Evolutionary conservation across 1,140 invertebrate species (phyloP).

Genomic region (Zaprionus gabonicus): DNA sequence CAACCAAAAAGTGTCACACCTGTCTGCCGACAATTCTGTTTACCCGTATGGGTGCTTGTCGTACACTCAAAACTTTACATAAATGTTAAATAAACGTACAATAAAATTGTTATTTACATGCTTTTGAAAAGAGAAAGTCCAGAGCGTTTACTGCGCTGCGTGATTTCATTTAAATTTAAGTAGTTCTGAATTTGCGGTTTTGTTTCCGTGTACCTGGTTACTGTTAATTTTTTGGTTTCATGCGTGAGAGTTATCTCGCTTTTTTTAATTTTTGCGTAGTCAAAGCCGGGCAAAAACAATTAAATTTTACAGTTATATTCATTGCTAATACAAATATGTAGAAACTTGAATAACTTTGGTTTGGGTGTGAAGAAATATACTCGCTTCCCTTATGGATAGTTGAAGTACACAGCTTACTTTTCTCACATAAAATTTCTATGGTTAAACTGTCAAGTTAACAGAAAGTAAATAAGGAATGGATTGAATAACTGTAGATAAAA

Average conservation of each 20-base stretch:
- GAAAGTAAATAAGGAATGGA: slow-evolving; percentile 36
- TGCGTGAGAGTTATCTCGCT: not conserved
- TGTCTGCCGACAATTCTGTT: slow-evolving; percentile 27
- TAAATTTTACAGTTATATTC: not conserved
- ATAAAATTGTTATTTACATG: slow-evolving; percentile 82
- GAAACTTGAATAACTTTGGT: not conserved
- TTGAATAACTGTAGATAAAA: slow-evolving; percentile 14
- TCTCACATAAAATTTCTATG: slow-evolving; percentile 28
- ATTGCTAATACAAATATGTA: not conserved
- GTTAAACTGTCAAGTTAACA: slow-evolving; percentile 42
- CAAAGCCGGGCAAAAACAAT: not conserved
- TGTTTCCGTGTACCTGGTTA: slow-evolving; percentile 15
- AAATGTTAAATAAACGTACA: slow-evolving; percentile 77
- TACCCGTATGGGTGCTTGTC: slow-evolving; percentile 45
- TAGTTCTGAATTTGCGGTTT: slow-evolving; percentile 56
- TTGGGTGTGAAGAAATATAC: not conserved
- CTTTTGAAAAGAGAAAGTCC: slow-evolving; percentile 80
- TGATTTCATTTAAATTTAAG: slow-evolving; percentile 72
- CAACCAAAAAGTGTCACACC: slow-evolving; percentile 66
- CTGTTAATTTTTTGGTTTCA: slow-evolving; percentile 27
- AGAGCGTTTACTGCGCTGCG: slow-evolving; percentile 47
- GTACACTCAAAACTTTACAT: slow-evolving; percentile 57
- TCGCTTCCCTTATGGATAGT: not conserved
- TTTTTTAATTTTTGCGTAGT: not conserved
- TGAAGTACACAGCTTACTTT: not conserved